Evolutionary conservation across 2,888 invertebrate species (phyloP).

Genomic region (Marronus borbonicus): DNA sequence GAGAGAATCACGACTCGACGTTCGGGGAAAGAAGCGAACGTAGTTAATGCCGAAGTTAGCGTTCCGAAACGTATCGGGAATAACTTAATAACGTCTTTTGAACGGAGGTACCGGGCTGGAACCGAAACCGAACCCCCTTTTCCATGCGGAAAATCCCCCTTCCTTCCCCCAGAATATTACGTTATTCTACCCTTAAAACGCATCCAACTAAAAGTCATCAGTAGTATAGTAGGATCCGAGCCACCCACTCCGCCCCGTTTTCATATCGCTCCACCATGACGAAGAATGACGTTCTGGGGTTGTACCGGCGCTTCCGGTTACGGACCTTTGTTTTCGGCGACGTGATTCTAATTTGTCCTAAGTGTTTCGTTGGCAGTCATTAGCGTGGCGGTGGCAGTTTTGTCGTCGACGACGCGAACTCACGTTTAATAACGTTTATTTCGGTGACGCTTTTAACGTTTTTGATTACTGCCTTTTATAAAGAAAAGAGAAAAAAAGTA

Average conservation of each 20-base stretch:
- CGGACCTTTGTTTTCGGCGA: constrained; percentile 63
- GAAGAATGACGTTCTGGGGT: constrained; percentile 64
- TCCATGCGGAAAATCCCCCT: constrained; percentile 48
- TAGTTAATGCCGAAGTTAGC: not conserved
- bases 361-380: constrained; percentile 55
- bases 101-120: constrained; percentile 61
- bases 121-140: constrained; percentile 51
- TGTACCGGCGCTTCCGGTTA: constrained; percentile 60
- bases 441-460: too few species aligned
- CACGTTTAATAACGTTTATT: constrained; percentile 3
- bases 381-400: constrained; percentile 6
- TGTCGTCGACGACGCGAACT: not conserved
- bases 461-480: too few species aligned
- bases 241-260: not conserved
- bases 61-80: constrained; percentile 49
- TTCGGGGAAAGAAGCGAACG: too few species aligned
- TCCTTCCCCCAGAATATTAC: constrained; percentile 53
- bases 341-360: constrained; percentile 64
- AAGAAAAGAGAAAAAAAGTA: too few species aligned
- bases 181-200: constrained; percentile 45
- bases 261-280: constrained; percentile 50
- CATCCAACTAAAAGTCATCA: constrained; percentile 54
- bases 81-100: constrained; percentile 55
- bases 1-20: not conserved
- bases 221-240: not conserved